Evolutionary conservation across 2,113 vertebrate genomes (phyloP), one percentile per base, ranked within the genome.

Genomic region (Cinclus mexicanus): DNA sequence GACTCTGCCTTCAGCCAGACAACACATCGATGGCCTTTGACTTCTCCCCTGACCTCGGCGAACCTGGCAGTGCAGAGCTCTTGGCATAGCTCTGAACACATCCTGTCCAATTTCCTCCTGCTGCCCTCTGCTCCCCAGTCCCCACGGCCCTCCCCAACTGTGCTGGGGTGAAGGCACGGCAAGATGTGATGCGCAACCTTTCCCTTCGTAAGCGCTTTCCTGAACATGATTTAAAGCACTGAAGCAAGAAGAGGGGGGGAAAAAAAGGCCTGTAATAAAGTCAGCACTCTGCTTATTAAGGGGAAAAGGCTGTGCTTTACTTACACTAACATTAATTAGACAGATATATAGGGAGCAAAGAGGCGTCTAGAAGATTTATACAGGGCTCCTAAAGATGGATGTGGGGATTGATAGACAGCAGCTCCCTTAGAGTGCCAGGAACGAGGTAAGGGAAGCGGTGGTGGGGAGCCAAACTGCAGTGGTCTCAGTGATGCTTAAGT

Each of bases 261-360:
- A 35, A 90, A 95, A 92, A 95, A 14, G 71, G 92, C 81, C 96
- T 95, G 96, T 97, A 98, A 98, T 98, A 98, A 98, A 98, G 98
- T 98, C 98, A 98, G 98, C 98, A 98, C 97, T 98, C 97, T 98
- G 98, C 98, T 98, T 98, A 98, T 98, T 98, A 98, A 98, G 98
- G 97, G 97, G 98, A 97, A 98, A 98, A 97, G 97, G 98, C 97
- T 98, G 94, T 96, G 97, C 97, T 98, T 81, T 97, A 97, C 98
- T 98, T 98, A 98, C 94, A 98, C 97, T 98, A 97, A 97, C 97
- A 97, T 98, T 98, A 98, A 98, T 98, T 98, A 98, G 97, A 97
- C 97, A 98, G 98, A 98, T 98, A 97, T 97, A 98, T 98, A 87
- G 97, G 94, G 92, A 96, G 90, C 87, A 91, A 94, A 96, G 97